Percentiles rank a stretch among this genome's conserved stretches.
Conservation (phyloP, 2,797 vertebrate genomes). For the Tenualosa thibaudeaui region DNA sequence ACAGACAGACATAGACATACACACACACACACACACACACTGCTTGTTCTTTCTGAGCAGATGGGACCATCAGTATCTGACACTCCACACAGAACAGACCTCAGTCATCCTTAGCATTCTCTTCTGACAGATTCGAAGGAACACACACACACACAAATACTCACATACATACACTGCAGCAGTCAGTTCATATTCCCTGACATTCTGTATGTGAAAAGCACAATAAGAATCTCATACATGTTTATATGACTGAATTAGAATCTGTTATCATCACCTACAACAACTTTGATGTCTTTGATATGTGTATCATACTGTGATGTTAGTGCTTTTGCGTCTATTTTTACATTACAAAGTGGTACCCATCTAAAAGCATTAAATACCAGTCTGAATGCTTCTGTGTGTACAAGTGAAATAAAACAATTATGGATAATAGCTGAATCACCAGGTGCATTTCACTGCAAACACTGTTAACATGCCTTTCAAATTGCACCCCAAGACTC, state of each 20-base stretch:
- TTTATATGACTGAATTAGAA: too few species aligned
- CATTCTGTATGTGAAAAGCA: neutral
- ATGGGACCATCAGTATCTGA: neutral
- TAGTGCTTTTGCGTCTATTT: neutral
- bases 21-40: constrained; percentile 26
- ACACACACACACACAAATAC: neutral
- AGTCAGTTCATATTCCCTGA: neutral
- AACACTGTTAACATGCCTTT: neutral
- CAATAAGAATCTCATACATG: neutral
- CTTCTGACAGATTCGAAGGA: neutral
- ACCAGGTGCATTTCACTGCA: neutral
- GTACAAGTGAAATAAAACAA: neutral
- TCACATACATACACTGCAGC: neutral
- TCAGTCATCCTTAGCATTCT: neutral
- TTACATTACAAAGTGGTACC: too few species aligned
- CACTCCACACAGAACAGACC: neutral
- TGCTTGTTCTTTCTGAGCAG: constrained; percentile 1
- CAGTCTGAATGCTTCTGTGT: neutral
- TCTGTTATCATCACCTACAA: neutral
- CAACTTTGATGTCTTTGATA: neutral
- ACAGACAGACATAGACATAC: constrained; percentile 24
- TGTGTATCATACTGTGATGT: neutral
- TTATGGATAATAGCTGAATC: neutral
- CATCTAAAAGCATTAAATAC: neutral
- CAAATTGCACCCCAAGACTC: neutral